A percentile compares a stretch with the other conserved stretches of the same genome.
Conservation (phyloP, 2,797 vertebrate genomes). For the Prunella strophiata region DNA sequence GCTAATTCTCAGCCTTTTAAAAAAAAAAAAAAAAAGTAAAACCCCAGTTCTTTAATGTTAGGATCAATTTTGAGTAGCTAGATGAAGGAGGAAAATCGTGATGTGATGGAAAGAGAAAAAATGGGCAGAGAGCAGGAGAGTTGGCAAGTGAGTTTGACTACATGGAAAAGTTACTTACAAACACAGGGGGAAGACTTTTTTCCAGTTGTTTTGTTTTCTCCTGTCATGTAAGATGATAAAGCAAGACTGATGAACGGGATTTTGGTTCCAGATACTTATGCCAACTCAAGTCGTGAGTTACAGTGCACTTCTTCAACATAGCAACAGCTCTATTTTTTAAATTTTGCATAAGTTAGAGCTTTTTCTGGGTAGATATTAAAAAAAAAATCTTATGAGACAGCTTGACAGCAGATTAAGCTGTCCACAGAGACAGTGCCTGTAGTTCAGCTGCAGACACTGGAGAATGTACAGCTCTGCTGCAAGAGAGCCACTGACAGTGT, state of each 20-base stretch:
- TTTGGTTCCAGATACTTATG: background rate
- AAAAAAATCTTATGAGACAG: background rate
- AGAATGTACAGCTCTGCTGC: background rate
- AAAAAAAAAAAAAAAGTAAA: background rate
- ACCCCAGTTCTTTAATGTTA: background rate
- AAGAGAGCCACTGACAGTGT: background rate
- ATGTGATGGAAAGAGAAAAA: background rate
- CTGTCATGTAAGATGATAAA: background rate
- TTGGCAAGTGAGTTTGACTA: background rate
- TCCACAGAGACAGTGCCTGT: background rate
- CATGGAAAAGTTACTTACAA: background rate
- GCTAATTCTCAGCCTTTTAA: background rate
- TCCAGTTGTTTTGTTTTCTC: background rate
- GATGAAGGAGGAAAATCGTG: background rate
- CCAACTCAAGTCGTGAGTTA: background rate
- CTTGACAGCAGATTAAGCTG: background rate
- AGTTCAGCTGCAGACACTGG: background rate
- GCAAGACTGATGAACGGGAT: background rate
- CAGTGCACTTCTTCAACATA: background rate
- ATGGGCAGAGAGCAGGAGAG: background rate
- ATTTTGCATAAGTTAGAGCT: background rate
- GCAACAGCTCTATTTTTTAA: conserved; percentile 21
- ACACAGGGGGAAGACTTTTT: background rate
- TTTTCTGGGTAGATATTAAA: background rate
- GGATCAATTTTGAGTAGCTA: background rate